Conservation (phyloP, 2,888 invertebrate genomes). For the Theretra japonica region DNA sequence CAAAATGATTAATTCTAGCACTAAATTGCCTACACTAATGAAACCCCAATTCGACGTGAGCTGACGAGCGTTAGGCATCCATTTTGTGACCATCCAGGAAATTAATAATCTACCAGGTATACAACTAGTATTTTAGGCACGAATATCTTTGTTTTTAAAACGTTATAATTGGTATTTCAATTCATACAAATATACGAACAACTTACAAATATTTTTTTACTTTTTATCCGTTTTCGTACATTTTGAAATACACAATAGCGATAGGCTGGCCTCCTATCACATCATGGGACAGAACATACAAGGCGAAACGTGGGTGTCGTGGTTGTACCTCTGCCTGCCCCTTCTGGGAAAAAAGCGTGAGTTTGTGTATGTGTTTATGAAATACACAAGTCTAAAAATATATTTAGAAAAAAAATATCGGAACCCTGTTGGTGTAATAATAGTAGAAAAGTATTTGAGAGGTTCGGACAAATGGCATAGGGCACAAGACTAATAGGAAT, state of each 20-base stretch:
- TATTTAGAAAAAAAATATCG: too few relatives aligned
- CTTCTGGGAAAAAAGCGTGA: too few relatives aligned
- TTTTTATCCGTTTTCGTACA: background rate
- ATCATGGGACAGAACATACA: too few relatives aligned
- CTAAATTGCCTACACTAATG: constrained; percentile 18
- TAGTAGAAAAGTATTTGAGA: background rate
- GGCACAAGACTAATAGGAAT: background rate
- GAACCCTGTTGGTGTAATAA: background rate
- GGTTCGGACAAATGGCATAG: background rate
- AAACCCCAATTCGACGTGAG: constrained; percentile 4
- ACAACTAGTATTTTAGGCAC: background rate
- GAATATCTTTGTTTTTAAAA: too few relatives aligned
- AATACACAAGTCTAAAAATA: too few relatives aligned
- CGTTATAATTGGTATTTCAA: too few relatives aligned
- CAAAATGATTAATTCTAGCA: constrained; percentile 19
- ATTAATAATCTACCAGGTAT: constrained; percentile 6
- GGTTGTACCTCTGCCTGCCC: too few relatives aligned
- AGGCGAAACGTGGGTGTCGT: too few relatives aligned
- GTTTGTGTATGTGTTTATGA: too few relatives aligned
- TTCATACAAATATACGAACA: too few relatives aligned
- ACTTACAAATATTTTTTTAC: background rate
- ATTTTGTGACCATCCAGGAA: constrained; percentile 19
- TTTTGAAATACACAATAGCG: too few relatives aligned
- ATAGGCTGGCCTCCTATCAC: too few relatives aligned
- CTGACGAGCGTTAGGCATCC: constrained; percentile 12